Evolutionary conservation across 2,113 vertebrate genomes (phyloP).

Genomic region (Anhinga anhinga): DNA sequence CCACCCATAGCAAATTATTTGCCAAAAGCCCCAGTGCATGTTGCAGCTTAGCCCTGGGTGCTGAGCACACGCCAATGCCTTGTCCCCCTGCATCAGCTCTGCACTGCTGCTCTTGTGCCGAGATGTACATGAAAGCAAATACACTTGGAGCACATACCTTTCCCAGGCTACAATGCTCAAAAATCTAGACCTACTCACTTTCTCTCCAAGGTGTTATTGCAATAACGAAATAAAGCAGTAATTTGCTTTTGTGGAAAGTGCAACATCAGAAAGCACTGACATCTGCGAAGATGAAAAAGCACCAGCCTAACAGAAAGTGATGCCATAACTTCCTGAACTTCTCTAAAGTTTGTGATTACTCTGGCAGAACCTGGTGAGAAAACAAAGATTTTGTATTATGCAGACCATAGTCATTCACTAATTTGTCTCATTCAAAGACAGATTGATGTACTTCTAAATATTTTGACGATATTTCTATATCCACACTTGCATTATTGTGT

Average conservation of each 20-base stretch:
- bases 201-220: background rate
- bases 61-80: background rate
- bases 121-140: background rate
- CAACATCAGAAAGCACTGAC: background rate
- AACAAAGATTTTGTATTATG: background rate
- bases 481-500: background rate
- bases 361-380: background rate
- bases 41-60: background rate
- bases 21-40: background rate
- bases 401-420: background rate
- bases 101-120: background rate
- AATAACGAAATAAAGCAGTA: background rate
- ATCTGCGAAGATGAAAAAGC: background rate
- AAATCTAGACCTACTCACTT: background rate
- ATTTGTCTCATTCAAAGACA: background rate
- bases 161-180: background rate
- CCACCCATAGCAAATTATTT: background rate
- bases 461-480: background rate
- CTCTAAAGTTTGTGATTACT: background rate
- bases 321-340: background rate
- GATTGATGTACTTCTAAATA: background rate
- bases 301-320: background rate
- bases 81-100: rapidly evolving
- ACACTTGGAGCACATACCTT: background rate
- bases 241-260: background rate